Evolutionary conservation across 2,113 vertebrate species (phyloP).

Genomic region (Gnathonemus longibarbis): DNA sequence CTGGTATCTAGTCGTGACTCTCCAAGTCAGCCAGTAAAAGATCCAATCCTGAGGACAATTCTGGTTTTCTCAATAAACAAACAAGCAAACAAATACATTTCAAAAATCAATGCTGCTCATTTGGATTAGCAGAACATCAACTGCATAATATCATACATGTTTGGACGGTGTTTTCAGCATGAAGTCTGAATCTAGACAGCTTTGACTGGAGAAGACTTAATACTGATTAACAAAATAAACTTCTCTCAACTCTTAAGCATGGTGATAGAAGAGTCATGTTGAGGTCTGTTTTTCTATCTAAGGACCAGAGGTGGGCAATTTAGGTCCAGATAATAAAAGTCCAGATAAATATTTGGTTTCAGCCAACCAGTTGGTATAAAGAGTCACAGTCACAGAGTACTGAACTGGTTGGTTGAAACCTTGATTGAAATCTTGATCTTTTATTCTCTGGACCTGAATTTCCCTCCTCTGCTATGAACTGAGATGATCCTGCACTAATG

Average conservation of each 20-base stretch:
- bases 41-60: not conserved
- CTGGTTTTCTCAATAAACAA: not conserved
- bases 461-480: not conserved
- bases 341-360: not conserved
- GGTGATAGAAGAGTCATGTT: not conserved
- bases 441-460: not conserved
- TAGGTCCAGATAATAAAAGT: not conserved
- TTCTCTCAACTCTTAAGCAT: not conserved
- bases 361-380: not conserved
- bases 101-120: not conserved
- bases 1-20: not conserved
- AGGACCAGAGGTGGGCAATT: not conserved
- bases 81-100: not conserved
- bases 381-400: not conserved
- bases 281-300: not conserved
- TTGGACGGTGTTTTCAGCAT: not conserved
- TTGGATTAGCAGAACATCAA: not conserved
- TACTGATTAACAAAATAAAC: not conserved
- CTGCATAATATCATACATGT: not conserved
- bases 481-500: not conserved
- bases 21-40: not conserved
- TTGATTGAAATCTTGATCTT: not conserved
- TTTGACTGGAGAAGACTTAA: not conserved
- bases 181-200: not conserved
- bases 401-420: not conserved